phyloP scores from a whole-genome alignment of 1,140 invertebrate species.

The Geopemphigus sp. region DNA sequence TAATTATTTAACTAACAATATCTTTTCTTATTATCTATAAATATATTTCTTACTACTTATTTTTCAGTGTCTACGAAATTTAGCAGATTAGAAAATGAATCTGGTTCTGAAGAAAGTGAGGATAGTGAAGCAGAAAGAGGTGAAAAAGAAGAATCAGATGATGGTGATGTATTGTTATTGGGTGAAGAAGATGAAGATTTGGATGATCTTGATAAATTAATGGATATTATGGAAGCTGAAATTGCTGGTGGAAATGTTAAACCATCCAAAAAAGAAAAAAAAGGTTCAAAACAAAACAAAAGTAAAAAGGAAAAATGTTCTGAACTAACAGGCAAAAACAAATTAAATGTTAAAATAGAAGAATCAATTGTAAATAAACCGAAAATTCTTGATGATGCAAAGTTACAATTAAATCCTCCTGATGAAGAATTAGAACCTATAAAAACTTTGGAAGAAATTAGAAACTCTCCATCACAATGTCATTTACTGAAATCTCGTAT shows the following conservation, averaged over 20 bases:
- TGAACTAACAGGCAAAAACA: neutral
- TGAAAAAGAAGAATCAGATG: conserved; percentile 41
- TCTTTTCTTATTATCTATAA: too few relatives aligned
- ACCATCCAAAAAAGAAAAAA: conserved; percentile 26
- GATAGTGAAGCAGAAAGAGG: conserved; percentile 15
- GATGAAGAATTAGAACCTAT: conserved; percentile 45
- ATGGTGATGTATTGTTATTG: conserved; percentile 41
- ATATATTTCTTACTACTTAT: neutral
- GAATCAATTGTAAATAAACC: neutral
- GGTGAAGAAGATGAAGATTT: conserved; percentile 45
- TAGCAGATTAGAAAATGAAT: conserved; percentile 43
- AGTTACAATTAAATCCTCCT: neutral
- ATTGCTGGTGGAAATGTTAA: conserved; percentile 26
- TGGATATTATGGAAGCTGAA: conserved; percentile 48
- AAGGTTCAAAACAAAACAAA: conserved; percentile 26
- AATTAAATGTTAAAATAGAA: conserved; percentile 10
- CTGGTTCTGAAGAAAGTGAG: conserved; percentile 44
- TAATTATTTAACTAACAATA: too few relatives aligned
- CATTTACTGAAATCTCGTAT: neutral
- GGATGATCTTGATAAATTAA: conserved; percentile 44
- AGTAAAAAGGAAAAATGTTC: conserved; percentile 22
- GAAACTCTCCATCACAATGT: neutral
- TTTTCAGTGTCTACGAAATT: conserved; percentile 43
- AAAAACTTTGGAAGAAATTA: conserved; percentile 42
- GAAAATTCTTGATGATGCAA: neutral